Evolutionary conservation across 2,888 invertebrate species (phyloP).

Genomic region (Nycteola revayana): DNA sequence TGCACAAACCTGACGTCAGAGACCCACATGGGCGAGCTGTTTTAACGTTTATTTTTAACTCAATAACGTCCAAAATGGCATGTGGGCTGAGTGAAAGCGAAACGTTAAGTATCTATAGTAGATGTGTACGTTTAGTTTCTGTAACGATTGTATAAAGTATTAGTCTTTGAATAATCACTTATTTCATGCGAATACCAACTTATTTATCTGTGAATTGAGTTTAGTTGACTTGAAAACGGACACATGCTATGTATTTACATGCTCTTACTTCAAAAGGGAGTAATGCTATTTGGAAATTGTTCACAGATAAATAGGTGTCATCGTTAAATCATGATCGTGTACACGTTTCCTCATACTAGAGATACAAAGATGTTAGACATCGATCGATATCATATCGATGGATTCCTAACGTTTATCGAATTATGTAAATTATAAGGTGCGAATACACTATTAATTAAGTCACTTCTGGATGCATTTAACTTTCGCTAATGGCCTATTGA

Average conservation of each 20-base stretch:
- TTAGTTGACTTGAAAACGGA: too few relatives aligned
- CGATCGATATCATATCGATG: conserved; percentile 16
- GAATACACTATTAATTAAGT: conserved; percentile 28
- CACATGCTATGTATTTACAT: not conserved
- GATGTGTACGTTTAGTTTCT: conserved; percentile 27
- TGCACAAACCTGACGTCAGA: conserved; percentile 45
- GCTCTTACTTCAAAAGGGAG: not conserved
- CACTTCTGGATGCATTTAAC: conserved; percentile 61
- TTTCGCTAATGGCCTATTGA: conserved; percentile 61
- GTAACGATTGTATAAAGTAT: conserved; percentile 30
- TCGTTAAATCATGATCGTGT: conserved; percentile 4
- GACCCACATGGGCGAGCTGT: conserved; percentile 18
- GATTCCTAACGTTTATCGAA: conserved; percentile 26
- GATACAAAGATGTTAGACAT: conserved; percentile 20
- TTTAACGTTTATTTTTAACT: conserved; percentile 32
- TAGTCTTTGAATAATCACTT: conserved; percentile 23
- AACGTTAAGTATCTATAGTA: conserved; percentile 21
- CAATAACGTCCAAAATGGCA: conserved; percentile 32
- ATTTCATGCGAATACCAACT: conserved; percentile 8
- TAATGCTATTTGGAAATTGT: not conserved
- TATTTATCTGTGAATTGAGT: too few relatives aligned
- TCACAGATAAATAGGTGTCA: not conserved
- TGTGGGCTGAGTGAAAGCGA: conserved; percentile 3
- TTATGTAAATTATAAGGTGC: conserved; percentile 26
- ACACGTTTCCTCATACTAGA: conserved; percentile 13